Evolutionary conservation across 2,113 vertebrate genomes (phyloP).

Genomic region (Gorsachius goisagi): DNA sequence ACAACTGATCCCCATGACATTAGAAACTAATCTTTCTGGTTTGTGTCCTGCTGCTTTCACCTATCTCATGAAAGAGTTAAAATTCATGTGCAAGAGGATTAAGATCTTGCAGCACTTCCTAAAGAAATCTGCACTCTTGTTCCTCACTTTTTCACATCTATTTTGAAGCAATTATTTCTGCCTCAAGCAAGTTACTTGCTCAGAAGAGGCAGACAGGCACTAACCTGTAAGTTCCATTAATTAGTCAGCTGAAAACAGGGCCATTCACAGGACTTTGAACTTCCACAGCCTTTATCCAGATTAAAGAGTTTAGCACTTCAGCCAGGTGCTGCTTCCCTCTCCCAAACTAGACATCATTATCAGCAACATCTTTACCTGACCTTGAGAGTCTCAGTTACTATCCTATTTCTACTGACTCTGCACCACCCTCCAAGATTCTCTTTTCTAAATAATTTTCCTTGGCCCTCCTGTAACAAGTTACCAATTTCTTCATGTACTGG

Average conservation of each 20-base stretch:
- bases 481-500: not conserved
- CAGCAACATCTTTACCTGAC: not conserved
- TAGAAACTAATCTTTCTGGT: not conserved
- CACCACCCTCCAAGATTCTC: rapidly evolving
- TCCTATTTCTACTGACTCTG: too few relatives aligned
- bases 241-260: not conserved
- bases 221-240: not conserved
- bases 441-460: not conserved
- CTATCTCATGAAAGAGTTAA: not conserved
- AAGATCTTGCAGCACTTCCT: not conserved
- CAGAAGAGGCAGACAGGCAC: not conserved
- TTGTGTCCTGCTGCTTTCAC: not conserved
- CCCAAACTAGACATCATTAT: not conserved
- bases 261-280: not conserved
- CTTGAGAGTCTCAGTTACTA: not conserved
- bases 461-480: not conserved
- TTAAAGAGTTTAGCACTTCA: not conserved
- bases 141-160: not conserved
- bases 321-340: not conserved
- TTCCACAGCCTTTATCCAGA: not conserved
- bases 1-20: not conserved
- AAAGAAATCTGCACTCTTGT: not conserved
- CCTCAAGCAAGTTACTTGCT: not conserved
- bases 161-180: not conserved
- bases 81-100: not conserved